A percentile compares a stretch with the other conserved stretches of the same genome.
Conservation (phyloP, 2,797 vertebrate species). For the Trachurus trachurus region DNA sequence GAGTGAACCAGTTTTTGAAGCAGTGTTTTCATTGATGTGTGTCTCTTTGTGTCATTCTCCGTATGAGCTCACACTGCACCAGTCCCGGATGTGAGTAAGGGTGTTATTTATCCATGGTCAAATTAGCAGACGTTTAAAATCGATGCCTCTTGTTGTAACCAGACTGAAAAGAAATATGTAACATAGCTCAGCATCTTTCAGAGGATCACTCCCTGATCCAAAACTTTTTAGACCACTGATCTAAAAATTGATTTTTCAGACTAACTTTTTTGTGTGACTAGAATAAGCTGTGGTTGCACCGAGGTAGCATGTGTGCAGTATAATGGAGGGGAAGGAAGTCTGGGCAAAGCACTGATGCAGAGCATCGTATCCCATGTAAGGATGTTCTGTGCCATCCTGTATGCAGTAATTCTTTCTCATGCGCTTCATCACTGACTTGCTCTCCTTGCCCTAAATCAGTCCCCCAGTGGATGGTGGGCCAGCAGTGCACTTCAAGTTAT, state of each 20-base stretch:
- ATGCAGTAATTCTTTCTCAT: constrained; percentile 8
- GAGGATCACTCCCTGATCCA: not conserved
- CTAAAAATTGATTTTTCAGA: not conserved
- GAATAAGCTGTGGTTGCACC: constrained; percentile 6
- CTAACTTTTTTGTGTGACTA: not conserved
- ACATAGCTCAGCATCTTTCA: not conserved
- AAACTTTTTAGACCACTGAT: constrained; percentile 1
- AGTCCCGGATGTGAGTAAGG: not conserved
- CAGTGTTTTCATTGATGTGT: constrained; percentile 24
- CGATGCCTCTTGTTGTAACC: constrained; percentile 1
- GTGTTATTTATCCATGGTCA: not conserved
- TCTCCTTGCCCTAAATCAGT: constrained; percentile 28
- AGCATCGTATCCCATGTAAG: constrained; percentile 30
- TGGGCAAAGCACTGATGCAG: constrained; percentile 9
- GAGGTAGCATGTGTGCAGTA: constrained; percentile 16
- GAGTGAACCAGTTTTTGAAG: constrained; percentile 31
- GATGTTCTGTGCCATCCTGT: constrained; percentile 13
- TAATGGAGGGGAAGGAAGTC: constrained; percentile 25
- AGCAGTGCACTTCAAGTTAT: constrained; percentile 45
- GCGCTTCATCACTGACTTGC: constrained; percentile 13
- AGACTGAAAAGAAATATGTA: not conserved
- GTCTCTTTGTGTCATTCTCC: constrained; percentile 21
- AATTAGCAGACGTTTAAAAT: constrained; percentile 1
- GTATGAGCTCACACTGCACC: not conserved
- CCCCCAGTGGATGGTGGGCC: constrained; percentile 29